Conservation (phyloP, 2,888 invertebrate genomes). For the Copidosoma aretas region DNA sequence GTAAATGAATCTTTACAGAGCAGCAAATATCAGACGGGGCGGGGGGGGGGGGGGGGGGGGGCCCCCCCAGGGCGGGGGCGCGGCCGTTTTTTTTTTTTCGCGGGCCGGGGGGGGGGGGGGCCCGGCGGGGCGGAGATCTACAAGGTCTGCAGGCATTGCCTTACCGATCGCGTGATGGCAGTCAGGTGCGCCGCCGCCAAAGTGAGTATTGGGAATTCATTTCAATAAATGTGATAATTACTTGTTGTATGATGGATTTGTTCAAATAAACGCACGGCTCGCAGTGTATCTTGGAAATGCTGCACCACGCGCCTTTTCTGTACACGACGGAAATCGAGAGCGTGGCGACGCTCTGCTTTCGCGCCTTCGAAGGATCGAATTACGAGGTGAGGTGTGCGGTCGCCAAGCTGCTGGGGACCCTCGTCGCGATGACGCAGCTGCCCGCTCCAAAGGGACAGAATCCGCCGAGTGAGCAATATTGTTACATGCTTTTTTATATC, state of each 20-base stretch:
- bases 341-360: conserved; percentile 87
- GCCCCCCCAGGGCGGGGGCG: no score
- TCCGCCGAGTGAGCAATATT: conserved; percentile 59
- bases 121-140: conserved; percentile 91
- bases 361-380: conserved; percentile 90
- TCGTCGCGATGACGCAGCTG: conserved; percentile 86
- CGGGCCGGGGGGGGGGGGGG: conserved; percentile 92
- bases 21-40: no score
- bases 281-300: conserved; percentile 86
- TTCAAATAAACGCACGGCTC: neutral
- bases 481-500: neutral
- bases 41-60: no score
- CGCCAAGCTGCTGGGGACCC: conserved; percentile 87
- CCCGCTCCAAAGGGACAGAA: conserved; percentile 65
- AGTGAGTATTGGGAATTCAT: conserved; percentile 61
- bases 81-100: conserved; percentile 22
- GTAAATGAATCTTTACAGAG: conserved; percentile 65
- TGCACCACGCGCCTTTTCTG: conserved; percentile 84
- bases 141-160: conserved; percentile 84
- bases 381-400: conserved; percentile 92
- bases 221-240: neutral
- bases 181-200: conserved; percentile 92
- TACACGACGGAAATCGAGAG: conserved; percentile 91
- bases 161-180: conserved; percentile 90
- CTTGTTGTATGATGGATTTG: no score